These are phyloP conservation scores for Bombus affinis DNA, from an alignment of 1,140 invertebrate species.

Conservation along the genomic window DNA sequence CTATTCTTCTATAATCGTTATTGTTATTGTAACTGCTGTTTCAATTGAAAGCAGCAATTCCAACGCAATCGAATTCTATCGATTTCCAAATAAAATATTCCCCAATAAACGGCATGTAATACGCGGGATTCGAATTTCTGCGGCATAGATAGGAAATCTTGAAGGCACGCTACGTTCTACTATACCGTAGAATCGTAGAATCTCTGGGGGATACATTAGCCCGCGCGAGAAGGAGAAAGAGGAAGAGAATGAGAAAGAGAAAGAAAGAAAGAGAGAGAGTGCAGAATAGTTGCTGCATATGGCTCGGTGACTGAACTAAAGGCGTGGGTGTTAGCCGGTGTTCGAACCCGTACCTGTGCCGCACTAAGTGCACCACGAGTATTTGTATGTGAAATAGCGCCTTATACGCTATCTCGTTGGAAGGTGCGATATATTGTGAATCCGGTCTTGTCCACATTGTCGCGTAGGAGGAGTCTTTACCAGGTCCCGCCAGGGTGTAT, in stretches of 20 bases:
- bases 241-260: background rate
- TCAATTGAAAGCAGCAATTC: background rate
- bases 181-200: background rate
- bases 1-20: no score
- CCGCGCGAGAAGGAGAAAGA: background rate
- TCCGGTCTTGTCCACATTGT: conserved; percentile 60
- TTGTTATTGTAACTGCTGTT: no score
- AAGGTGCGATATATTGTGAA: conserved; percentile 62
- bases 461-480: conserved; percentile 70
- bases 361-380: conserved; percentile 54
- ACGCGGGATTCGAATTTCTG: conserved; percentile 34
- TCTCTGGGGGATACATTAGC: conserved; percentile 6
- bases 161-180: background rate
- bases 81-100: conserved; percentile 42
- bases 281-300: conserved; percentile 65
- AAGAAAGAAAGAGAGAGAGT: background rate
- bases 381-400: conserved; percentile 67
- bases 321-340: conserved; percentile 66
- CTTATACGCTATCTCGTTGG: conserved; percentile 64
- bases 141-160: conserved; percentile 31
- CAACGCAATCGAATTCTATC: background rate
- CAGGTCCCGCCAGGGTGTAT: conserved; percentile 50
- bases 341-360: conserved; percentile 51
- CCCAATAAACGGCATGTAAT: conserved; percentile 10
- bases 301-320: conserved; percentile 55